Evolutionary conservation across 2,113 vertebrate genomes (phyloP), one percentile per base, ranked within the genome.

Genomic region (Pao palembangensis): DNA sequence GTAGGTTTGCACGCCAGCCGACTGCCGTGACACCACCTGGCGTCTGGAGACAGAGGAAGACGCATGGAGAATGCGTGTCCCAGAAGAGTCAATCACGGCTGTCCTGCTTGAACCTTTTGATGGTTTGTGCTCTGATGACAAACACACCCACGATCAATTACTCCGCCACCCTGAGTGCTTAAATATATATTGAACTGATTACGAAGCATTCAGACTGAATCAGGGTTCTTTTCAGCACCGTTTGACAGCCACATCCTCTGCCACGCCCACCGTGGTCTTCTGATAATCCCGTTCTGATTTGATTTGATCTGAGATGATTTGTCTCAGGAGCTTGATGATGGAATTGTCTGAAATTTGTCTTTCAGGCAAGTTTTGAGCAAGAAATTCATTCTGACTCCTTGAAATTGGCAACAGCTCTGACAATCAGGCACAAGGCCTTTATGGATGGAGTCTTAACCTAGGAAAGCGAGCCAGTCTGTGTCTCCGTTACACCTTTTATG

Each of bases 1-100:
- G 78, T 73, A 77, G 78, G 88, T 91, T 88, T 90, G 84, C 88
- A 89, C 89, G 88, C 88, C 78, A 70, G 78, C 78, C 71, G 81
- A 86, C 85, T 76, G 82, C 76, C 83, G 79, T 85, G 79, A 81
- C 87, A 88, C 86, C 89, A 91, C 87, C 88, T 91, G 89, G 87
- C 75, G 83, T 89, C 88, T 90, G 85, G 87, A 85, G 84, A 83
- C 42, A 15, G 47, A 69, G 59, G 57, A 67, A 78, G 51, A 67
- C 60, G 73, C 38, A 55, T 17, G 55, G 70, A 78, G 69, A 76
- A 58, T 79, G 73, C 54, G 43, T 41, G 56, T 85, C 82, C 74
- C 64, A 62, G 51, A 73, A 85, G 61, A 54, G 55, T 73, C 73
- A 78, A 68, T 76, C 74, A 78, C 67, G 20, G 14, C 57, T 8